Evolutionary conservation across 2,113 vertebrate species (phyloP).

Genomic region (Acrocephalus kingi): DNA sequence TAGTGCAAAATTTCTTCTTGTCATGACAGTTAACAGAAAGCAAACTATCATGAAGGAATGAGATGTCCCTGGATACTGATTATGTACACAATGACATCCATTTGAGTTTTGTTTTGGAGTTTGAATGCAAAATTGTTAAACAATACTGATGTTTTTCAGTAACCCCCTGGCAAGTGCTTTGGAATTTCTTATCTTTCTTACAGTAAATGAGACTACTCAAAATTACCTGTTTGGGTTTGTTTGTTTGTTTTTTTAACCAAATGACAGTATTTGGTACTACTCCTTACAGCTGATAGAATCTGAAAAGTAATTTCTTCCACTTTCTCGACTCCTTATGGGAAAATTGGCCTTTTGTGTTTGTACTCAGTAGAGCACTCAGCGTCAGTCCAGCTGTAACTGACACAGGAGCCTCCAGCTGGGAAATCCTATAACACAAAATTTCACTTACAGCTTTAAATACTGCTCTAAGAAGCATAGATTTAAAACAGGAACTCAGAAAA

Average conservation of each 20-base stretch:
- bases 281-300: neutral
- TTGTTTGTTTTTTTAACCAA: neutral
- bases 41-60: neutral
- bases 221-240: neutral
- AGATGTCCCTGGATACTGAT: neutral
- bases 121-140: constrained; percentile 32
- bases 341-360: constrained; percentile 19
- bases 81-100: neutral
- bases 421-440: neutral
- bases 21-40: neutral
- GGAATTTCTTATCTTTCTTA: neutral
- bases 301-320: constrained; percentile 43
- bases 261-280: neutral
- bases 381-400: neutral
- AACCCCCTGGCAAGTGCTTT: neutral
- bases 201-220: neutral
- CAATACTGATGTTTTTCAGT: neutral
- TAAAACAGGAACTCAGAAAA: neutral
- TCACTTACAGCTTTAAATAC: neutral
- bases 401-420: constrained; percentile 34
- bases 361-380: neutral
- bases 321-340: neutral
- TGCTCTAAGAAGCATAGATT: neutral
- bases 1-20: neutral
- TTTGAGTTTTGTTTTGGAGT: constrained; percentile 16